phyloP scores from a whole-genome alignment of 1,140 invertebrate genomes.

The Anagrus nilaparvatae region DNA sequence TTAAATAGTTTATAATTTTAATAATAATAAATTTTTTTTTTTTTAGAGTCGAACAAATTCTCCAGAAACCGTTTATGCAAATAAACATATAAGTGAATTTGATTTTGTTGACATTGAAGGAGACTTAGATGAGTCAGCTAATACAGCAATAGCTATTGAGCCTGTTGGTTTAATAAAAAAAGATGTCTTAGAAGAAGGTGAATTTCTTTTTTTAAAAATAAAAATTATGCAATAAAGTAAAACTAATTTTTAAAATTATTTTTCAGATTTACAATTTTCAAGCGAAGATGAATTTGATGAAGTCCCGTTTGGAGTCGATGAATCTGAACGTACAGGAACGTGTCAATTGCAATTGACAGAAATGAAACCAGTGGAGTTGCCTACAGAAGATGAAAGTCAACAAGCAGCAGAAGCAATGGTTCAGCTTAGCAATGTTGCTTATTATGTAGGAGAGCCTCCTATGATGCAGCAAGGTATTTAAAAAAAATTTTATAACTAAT shows the following conservation, averaged over 20 bases:
- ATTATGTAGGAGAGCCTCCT: slow-evolving; percentile 51
- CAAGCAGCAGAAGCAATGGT: slow-evolving; percentile 79
- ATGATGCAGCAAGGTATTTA: slow-evolving; percentile 31
- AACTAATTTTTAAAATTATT: not conserved
- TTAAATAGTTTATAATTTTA: not conserved
- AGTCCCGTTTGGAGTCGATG: slow-evolving; percentile 48
- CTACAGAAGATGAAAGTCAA: slow-evolving; percentile 62
- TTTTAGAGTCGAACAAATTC: slow-evolving; percentile 46
- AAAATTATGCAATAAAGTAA: not conserved
- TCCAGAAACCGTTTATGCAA: slow-evolving; percentile 45
- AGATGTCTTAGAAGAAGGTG: slow-evolving; percentile 51
- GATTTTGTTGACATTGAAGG: slow-evolving; percentile 66
- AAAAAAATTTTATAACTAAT: not conserved
- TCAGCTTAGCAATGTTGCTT: slow-evolving; percentile 64
- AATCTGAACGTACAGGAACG: slow-evolving; percentile 43
- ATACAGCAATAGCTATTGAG: slow-evolving; percentile 26
- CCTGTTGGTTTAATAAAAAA: slow-evolving; percentile 32
- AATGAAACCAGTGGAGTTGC: slow-evolving; percentile 29
- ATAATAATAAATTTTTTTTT: not conserved
- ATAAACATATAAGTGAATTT: slow-evolving; percentile 46
- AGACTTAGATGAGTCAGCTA: slow-evolving; percentile 39
- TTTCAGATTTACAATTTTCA: slow-evolving; percentile 59
- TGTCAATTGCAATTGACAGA: slow-evolving; percentile 29
- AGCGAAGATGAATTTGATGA: slow-evolving; percentile 62
- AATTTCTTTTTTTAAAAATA: slow-evolving; percentile 14